Conservation (phyloP, 2,888 invertebrate species). For the Ichneumon xanthorius region DNA sequence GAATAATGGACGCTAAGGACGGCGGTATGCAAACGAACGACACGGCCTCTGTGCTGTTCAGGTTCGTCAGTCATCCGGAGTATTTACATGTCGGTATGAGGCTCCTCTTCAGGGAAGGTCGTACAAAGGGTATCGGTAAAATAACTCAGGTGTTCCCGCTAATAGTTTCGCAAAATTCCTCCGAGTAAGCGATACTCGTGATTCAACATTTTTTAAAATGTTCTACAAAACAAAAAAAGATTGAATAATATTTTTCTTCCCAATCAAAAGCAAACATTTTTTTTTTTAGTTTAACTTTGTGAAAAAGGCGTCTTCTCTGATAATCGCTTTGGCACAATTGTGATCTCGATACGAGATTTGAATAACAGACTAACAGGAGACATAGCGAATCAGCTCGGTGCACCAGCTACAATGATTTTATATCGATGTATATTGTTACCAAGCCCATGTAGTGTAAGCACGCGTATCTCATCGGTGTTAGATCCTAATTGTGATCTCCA, state of each 20-base stretch:
- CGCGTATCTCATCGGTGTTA: conserved; percentile 9
- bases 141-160: conserved; percentile 91
- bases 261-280: conserved; percentile 2
- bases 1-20: conserved; percentile 88
- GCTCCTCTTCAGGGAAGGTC: conserved; percentile 93
- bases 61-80: conserved; percentile 96
- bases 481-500: conserved; percentile 21
- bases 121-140: conserved; percentile 94
- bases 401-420: conserved; percentile 12
- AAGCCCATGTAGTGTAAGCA: background rate
- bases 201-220: no score
- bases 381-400: background rate
- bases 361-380: background rate
- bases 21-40: conserved; percentile 92
- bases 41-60: conserved; percentile 94
- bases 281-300: conserved; percentile 39
- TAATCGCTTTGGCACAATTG: background rate
- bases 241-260: conserved; percentile 30
- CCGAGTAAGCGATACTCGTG: conserved; percentile 1
- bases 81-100: conserved; percentile 92
- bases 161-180: conserved; percentile 70
- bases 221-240: conserved; percentile 11
- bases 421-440: conserved; percentile 4
- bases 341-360: conserved; percentile 3
- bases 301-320: background rate